Base-by-base conservation (phyloP, 2,888 invertebrate species). In the Heliconius ismenius region DNA sequence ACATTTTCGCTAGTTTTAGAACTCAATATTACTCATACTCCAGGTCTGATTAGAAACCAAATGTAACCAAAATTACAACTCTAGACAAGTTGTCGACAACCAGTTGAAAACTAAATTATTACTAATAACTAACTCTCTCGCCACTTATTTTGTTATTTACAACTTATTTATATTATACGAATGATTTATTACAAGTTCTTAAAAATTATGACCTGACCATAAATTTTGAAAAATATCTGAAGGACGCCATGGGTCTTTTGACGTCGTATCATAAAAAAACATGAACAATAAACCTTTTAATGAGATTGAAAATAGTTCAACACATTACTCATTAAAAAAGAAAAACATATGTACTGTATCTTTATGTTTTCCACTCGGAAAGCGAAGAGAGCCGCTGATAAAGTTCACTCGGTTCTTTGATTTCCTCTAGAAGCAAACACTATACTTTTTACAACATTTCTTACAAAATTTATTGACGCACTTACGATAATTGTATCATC, bases 231-330 rank as follows among this genome's bases (percentile, higher is more conserved):
- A 58, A 70, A 54, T n/a, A 32, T 32, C 54, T 32, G 54, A 54
- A 70, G 69, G 54, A 21, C 54, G 13, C 54, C 36, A 39, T 36
- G 28, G 15, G n/a, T 11, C 69, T 58, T 32, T 32, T 70, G 69
- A 70, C 69, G 54, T 32, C n/a, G 4, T n/a, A 70, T 58, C 69
- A n/a, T 28, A 54, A 43, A 15, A 54, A 70, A 70, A 58, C 24
- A 6, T 15, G n/a, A 32, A 28, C 54, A 32, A 58, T 58, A 21
- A 54, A 28, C 21, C 13, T 28, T n/a, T 70, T 70, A 32, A 54
- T 28, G 69, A 39, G 39, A 65, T 65, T 36, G n/a, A 65, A 65
- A 65, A 65, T 70, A 54, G 69, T 15, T 58, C 54, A 54, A 39
- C 32, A 21, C 32, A 32, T 70, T 32, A 70, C 21, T n/a, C 54